phyloP scores from a whole-genome alignment of 2,888 invertebrate genomes.

The Resseliella maxima region DNA sequence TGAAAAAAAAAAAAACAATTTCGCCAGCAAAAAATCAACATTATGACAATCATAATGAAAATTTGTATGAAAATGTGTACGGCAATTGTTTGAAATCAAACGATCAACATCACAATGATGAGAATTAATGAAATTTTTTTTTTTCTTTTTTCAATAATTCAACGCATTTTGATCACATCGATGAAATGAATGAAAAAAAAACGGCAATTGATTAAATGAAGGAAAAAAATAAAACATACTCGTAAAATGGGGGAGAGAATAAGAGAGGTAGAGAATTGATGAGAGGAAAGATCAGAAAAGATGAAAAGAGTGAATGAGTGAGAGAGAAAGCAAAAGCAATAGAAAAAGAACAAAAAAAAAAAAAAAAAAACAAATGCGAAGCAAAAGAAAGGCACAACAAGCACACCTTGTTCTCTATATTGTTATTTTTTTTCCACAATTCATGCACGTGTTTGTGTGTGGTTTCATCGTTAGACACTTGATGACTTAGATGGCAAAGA shows the following conservation, averaged over 20 bases:
- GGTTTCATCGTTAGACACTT: background rate
- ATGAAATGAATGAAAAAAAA: background rate
- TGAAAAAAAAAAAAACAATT: no score
- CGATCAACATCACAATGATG: background rate
- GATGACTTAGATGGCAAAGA: constrained; percentile 5
- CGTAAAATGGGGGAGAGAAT: no score
- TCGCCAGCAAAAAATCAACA: no score
- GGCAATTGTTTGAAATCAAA: background rate
- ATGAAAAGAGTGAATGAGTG: no score
- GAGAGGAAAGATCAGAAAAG: no score
- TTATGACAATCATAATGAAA: no score
- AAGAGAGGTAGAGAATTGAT: no score
- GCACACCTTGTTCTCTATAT: constrained; percentile 1
- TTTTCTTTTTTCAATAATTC: background rate
- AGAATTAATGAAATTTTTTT: background rate
- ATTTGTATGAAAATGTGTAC: background rate
- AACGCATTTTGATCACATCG: background rate
- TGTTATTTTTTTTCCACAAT: background rate
- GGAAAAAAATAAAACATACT: no score
- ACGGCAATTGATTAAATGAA: background rate
- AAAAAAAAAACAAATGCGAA: background rate
- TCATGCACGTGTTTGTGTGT: constrained; percentile 5
- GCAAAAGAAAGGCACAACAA: background rate
- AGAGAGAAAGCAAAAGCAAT: no score
- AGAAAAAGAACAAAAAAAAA: background rate